phyloP scores from a whole-genome alignment of 2,797 vertebrate genomes.

The Acipenser oxyrinchus region DNA sequence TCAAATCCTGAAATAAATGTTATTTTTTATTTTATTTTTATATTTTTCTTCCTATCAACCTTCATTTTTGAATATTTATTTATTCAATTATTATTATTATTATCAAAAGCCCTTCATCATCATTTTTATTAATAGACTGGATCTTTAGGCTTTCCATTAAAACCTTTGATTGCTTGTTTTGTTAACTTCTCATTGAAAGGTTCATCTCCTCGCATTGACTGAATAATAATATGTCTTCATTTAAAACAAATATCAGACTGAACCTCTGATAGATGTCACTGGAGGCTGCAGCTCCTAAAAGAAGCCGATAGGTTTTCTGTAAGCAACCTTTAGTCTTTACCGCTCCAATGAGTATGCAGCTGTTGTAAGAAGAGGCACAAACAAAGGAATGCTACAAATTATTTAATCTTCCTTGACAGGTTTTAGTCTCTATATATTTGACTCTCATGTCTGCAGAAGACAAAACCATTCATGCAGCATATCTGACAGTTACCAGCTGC shows the following conservation, averaged over 20 bases:
- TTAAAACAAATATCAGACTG: background rate
- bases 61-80: no score
- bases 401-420: constrained; percentile 26
- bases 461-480: background rate
- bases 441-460: constrained; percentile 25
- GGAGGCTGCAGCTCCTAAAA: background rate
- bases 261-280: background rate
- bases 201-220: no score
- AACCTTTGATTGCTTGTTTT: no score
- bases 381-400: constrained; percentile 15
- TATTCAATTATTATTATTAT: no score
- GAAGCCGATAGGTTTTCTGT: background rate
- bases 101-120: no score
- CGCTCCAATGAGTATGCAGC: background rate
- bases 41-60: no score
- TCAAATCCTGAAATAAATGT: no score
- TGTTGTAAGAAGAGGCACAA: constrained; percentile 16
- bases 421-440: constrained; percentile 20
- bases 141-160: no score
- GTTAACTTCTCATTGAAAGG: no score
- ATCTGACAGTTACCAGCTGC: constrained; percentile 11
- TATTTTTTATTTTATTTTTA: no score
- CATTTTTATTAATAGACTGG: no score
- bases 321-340: constrained; percentile 5
- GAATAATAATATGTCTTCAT: background rate